phyloP scores from a whole-genome alignment of 2,113 vertebrate genomes.

The Archocentrus centrarchus region DNA sequence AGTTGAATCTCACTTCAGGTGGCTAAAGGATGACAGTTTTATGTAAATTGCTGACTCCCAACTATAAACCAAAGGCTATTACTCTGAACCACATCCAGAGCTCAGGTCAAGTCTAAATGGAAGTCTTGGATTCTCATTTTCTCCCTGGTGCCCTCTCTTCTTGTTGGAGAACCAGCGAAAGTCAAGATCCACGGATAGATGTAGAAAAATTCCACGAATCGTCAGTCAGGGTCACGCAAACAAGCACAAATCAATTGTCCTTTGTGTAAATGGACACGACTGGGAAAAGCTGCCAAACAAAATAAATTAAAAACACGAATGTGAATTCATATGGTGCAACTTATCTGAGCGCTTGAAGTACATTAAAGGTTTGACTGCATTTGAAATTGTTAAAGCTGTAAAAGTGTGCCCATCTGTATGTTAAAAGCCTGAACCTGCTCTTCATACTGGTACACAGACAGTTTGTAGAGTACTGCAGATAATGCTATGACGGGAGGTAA shows the following conservation, averaged over 20 bases:
- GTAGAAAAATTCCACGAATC: constrained; percentile 23
- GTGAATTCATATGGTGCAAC: background rate
- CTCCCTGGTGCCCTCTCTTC: background rate
- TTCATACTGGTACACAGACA: background rate
- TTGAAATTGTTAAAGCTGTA: constrained; percentile 7
- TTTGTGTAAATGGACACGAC: constrained; percentile 37
- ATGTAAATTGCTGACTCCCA: constrained; percentile 32
- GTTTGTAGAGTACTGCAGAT: background rate
- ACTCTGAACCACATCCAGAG: constrained; percentile 23
- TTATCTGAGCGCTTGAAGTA: background rate
- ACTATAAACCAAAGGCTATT: background rate
- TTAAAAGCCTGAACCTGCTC: background rate
- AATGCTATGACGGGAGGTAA: background rate
- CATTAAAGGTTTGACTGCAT: background rate
- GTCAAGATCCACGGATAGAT: constrained; percentile 20
- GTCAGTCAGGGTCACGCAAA: constrained; percentile 49
- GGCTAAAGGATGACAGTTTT: constrained; percentile 2
- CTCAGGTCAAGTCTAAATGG: constrained; percentile 17
- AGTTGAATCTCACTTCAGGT: constrained; percentile 1
- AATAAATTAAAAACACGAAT: background rate
- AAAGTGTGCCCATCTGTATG: background rate
- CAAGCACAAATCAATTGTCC: constrained; percentile 27
- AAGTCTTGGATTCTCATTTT: background rate
- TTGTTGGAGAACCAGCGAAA: constrained; percentile 6
- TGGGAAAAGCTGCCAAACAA: background rate